A percentile compares a stretch with the other conserved stretches of the same genome.
phyloP scores from a whole-genome alignment of 2,888 invertebrate genomes.

The Horisme vitalbata region DNA sequence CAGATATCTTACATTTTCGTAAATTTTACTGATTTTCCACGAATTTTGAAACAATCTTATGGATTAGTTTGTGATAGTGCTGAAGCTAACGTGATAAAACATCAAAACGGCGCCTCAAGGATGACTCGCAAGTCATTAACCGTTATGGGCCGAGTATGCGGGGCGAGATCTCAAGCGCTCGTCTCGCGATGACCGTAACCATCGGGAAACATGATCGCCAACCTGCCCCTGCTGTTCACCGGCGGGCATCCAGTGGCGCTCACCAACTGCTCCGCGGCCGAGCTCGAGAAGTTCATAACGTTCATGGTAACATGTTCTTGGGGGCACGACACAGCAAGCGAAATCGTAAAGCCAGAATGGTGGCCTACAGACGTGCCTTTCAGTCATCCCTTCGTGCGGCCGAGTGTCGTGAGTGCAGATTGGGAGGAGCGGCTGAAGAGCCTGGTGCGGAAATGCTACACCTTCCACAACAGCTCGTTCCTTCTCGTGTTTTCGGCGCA shows the following conservation, averaged over 20 bases:
- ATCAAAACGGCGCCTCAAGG: conserved; percentile 14
- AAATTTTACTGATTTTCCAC: conserved; percentile 46
- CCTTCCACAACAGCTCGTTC: conserved; percentile 88
- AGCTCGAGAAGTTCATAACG: conserved; percentile 87
- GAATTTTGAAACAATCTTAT: conserved; percentile 7
- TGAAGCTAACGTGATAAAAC: conserved; percentile 11
- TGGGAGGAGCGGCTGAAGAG: conserved; percentile 85
- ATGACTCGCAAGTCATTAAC: conserved; percentile 59
- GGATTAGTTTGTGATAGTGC: conserved; percentile 5
- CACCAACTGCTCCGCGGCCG: conserved; percentile 83
- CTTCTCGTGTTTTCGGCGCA: conserved; percentile 87
- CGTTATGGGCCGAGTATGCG: conserved; percentile 59
- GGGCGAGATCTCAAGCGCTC: conserved; percentile 68
- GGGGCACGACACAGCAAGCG: conserved; percentile 84
- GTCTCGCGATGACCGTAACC: conserved; percentile 73
- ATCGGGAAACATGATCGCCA: conserved; percentile 85
- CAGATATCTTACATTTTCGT: conserved; percentile 55
- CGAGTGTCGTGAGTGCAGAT: conserved; percentile 65
- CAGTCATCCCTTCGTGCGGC: conserved; percentile 84
- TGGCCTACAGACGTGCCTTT: conserved; percentile 87
- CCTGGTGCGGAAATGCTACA: conserved; percentile 87
- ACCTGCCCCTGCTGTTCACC: conserved; percentile 87
- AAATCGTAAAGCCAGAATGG: conserved; percentile 86
- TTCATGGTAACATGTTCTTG: conserved; percentile 90
- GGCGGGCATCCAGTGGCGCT: conserved; percentile 88